Conservation (phyloP, 2,888 invertebrate genomes). For the Girardia tigrina region DNA sequence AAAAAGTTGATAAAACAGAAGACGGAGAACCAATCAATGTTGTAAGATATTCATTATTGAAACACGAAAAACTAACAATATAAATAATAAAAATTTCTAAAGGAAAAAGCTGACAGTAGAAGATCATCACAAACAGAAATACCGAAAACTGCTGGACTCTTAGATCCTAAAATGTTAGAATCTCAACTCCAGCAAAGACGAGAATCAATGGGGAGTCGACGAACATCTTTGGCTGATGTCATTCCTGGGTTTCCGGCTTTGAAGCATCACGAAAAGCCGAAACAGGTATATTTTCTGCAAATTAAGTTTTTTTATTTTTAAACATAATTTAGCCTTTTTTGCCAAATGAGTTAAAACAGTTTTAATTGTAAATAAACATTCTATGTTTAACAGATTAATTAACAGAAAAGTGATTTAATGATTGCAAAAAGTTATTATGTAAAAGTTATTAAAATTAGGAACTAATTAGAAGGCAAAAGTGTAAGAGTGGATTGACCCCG, state of each 20-base stretch:
- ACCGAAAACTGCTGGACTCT: not conserved
- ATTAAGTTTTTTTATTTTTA: too few species aligned
- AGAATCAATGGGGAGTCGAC: constrained; percentile 52
- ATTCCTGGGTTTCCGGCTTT: constrained; percentile 89
- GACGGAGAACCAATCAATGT: constrained; percentile 9
- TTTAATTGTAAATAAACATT: too few species aligned
- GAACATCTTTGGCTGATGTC: constrained; percentile 78
- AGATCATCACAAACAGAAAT: constrained; percentile 12
- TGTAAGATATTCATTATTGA: not conserved
- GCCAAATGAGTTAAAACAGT: too few species aligned
- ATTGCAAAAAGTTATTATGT: too few species aligned
- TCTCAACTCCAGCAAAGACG: constrained; percentile 33
- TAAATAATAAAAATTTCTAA: not conserved
- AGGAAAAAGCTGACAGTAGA: constrained; percentile 24
- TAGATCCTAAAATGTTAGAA: constrained; percentile 32
- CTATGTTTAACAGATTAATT: too few species aligned
- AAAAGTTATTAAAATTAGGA: too few species aligned
- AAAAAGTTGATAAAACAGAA: constrained; percentile 39
- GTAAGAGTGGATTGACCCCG: too few species aligned
- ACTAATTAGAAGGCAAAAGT: too few species aligned
- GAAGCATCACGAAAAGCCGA: constrained; percentile 51
- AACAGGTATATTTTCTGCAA: constrained; percentile 41
- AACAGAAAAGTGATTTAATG: too few species aligned
- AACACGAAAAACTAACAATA: not conserved
- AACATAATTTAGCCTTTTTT: too few species aligned